These are phyloP conservation scores for Pseudochaenichthys georgianus DNA, from an alignment of 2,797 vertebrate genomes.

Conservation along the genomic window DNA sequence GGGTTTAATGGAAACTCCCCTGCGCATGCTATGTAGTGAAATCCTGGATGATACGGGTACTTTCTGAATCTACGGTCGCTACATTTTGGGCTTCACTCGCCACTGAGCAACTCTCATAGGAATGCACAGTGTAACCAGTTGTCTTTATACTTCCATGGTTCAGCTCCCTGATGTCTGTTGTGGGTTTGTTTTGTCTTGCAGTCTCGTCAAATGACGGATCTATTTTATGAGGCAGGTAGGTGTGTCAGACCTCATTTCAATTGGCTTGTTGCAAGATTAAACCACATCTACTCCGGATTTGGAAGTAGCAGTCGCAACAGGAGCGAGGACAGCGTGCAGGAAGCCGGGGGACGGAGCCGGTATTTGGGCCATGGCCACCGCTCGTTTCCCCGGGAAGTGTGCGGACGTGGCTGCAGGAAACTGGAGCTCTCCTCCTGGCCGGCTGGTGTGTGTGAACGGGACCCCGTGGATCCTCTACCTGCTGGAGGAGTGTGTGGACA, in stretches of 20 bases:
- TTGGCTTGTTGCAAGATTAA: conserved; percentile 5
- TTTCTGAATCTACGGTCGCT: too few relatives aligned
- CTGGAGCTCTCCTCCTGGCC: conserved; percentile 47
- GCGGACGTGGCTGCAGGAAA: conserved; percentile 58
- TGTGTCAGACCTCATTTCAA: conserved; percentile 2
- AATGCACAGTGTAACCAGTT: too few relatives aligned
- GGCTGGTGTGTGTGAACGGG: conserved; percentile 77
- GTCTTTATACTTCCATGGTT: too few relatives aligned
- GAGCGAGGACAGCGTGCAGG: background rate
- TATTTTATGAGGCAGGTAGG: conserved; percentile 11
- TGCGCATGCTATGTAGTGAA: too few relatives aligned
- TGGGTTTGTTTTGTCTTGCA: conserved; percentile 1
- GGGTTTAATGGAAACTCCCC: too few relatives aligned
- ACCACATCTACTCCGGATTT: conserved; percentile 3
- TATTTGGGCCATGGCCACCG: conserved; percentile 61
- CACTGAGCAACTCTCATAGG: too few relatives aligned
- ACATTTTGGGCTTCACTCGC: too few relatives aligned
- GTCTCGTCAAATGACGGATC: conserved; percentile 26
- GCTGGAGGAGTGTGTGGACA: conserved; percentile 82
- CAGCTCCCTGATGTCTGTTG: too few relatives aligned
- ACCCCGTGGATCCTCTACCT: conserved; percentile 83
- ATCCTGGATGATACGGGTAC: too few relatives aligned
- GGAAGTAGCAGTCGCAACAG: background rate
- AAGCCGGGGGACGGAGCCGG: background rate
- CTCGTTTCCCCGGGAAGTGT: conserved; percentile 61